A percentile compares a stretch with the other conserved stretches of the same genome.
Evolutionary conservation across 2,113 vertebrate genomes (phyloP).

Genomic region (Crotalus tigris): DNA sequence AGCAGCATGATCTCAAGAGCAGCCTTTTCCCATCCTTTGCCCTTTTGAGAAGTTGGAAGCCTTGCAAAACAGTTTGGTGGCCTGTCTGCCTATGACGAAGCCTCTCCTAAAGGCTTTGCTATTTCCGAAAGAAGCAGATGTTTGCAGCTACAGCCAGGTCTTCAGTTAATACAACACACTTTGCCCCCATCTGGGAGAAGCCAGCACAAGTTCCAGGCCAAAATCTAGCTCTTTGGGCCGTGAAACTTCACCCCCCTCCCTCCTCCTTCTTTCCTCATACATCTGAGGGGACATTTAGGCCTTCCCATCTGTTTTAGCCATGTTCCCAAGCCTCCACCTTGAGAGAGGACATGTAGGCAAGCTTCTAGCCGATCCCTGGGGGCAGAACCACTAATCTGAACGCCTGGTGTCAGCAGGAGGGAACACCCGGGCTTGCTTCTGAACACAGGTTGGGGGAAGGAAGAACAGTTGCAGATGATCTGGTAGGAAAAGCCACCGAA

Average conservation of each 20-base stretch:
- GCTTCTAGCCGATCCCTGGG: background rate
- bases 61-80: background rate
- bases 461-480: background rate
- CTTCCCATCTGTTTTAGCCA: slow-evolving; percentile 15
- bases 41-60: background rate
- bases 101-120: background rate
- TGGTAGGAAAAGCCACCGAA: background rate
- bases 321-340: slow-evolving; percentile 1
- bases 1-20: background rate
- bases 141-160: background rate
- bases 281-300: background rate
- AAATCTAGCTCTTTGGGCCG: slow-evolving; percentile 35
- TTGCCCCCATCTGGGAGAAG: slow-evolving; percentile 26
- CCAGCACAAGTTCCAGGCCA: slow-evolving; percentile 53
- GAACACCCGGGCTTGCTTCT: background rate
- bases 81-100: background rate
- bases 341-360: rapidly evolving
- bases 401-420: slow-evolving; percentile 20
- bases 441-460: slow-evolving; percentile 10
- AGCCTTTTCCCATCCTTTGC: background rate
- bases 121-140: background rate
- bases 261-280: background rate
- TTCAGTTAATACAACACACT: slow-evolving; percentile 34
- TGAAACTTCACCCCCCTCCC: slow-evolving; percentile 2
- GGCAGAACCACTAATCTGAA: background rate